Evolutionary conservation across 2,113 vertebrate genomes (phyloP).

Genomic region (Porphyrio hochstetteri): DNA sequence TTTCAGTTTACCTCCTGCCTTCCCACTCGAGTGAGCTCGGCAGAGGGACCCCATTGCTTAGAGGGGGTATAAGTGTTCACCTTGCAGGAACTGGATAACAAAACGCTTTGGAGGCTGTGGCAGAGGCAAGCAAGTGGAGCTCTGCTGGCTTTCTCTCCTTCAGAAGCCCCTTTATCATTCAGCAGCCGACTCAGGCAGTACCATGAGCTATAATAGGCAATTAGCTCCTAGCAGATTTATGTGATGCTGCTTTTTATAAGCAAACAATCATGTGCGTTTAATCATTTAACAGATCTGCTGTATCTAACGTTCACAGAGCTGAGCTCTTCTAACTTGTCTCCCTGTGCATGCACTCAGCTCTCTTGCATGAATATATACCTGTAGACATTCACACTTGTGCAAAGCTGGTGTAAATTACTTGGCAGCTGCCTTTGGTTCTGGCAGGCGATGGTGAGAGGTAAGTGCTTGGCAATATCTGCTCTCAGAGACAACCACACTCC

Average conservation of each 20-base stretch:
- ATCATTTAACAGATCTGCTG: slow-evolving; percentile 27
- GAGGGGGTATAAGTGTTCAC: not conserved
- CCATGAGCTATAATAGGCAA: slow-evolving; percentile 47
- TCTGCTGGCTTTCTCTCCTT: not conserved
- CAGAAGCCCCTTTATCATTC: slow-evolving; percentile 15
- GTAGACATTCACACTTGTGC: not conserved
- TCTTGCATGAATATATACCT: not conserved
- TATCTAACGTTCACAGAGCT: not conserved
- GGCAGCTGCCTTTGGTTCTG: not conserved
- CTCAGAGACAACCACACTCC: not conserved
- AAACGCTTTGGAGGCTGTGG: not conserved
- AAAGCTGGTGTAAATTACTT: not conserved
- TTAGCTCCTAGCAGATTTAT: slow-evolving; percentile 59
- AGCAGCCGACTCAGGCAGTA: not conserved
- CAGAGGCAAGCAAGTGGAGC: rapidly evolving
- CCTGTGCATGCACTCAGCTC: not conserved
- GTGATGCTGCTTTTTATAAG: slow-evolving; percentile 19
- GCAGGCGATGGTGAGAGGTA: not conserved
- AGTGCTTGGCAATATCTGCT: not conserved
- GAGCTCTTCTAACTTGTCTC: rapidly evolving
- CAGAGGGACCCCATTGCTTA: not conserved
- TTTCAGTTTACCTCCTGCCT: not conserved
- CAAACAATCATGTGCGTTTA: slow-evolving; percentile 52
- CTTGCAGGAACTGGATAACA: not conserved
- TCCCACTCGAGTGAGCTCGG: not conserved